Evolutionary conservation across 2,113 vertebrate species (phyloP).

Genomic region (Mormyrus iriodes): DNA sequence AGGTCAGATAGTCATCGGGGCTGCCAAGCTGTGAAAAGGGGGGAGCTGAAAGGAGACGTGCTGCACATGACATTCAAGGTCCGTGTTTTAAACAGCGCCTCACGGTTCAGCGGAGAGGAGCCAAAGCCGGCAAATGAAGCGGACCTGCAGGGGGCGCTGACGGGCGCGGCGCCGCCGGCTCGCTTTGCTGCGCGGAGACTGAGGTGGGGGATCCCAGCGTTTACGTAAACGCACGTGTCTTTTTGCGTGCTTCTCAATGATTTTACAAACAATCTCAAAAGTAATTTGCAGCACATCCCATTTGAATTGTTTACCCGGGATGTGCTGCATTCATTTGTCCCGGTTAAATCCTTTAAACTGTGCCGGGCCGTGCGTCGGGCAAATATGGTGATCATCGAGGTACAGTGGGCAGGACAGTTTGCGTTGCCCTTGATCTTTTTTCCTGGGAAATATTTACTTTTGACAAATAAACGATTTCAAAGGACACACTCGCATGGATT

Average conservation of each 20-base stretch:
- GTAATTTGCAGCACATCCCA: neutral
- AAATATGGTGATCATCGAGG: neutral
- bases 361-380: neutral
- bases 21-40: constrained; percentile 47
- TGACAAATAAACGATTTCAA: constrained; percentile 10
- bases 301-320: neutral
- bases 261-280: neutral
- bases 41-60: constrained; percentile 11
- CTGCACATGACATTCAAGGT: constrained; percentile 46
- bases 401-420: neutral
- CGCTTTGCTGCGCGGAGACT: neutral
- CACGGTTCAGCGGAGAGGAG: constrained; percentile 15
- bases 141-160: no score
- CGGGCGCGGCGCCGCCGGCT: neutral
- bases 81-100: constrained; percentile 15
- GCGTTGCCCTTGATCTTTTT: neutral
- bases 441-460: constrained; percentile 24
- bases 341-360: neutral
- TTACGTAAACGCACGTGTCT: neutral
- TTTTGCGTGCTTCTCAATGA: neutral
- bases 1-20: constrained; percentile 57
- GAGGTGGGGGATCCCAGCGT: neutral
- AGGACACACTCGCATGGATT: constrained; percentile 16
- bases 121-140: neutral
- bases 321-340: neutral